Evolutionary conservation across 2,888 invertebrate genomes (phyloP).

Genomic region (Anthophora plumipes): DNA sequence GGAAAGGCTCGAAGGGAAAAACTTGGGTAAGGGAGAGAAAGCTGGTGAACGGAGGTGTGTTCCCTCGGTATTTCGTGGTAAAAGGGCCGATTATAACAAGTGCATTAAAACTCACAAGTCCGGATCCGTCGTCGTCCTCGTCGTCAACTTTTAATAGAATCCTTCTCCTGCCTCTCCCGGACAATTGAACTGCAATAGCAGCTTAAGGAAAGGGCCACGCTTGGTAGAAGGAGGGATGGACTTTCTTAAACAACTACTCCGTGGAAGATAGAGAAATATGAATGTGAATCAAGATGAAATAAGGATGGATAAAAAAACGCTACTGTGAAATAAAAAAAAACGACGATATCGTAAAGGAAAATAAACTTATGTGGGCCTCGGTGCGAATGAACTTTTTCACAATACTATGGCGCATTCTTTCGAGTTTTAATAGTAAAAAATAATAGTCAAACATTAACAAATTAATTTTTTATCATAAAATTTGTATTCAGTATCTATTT

Average conservation of each 20-base stretch:
- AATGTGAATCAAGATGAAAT: constrained; percentile 1
- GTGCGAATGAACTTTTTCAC: neutral
- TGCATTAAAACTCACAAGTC: constrained; percentile 80
- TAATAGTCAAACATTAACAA: too few relatives aligned
- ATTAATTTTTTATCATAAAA: too few relatives aligned
- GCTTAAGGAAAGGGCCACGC: constrained; percentile 46
- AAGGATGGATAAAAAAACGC: neutral
- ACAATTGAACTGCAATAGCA: constrained; percentile 75
- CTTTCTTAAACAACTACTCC: constrained; percentile 3
- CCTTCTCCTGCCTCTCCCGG: constrained; percentile 72
- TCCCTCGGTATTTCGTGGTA: constrained; percentile 75
- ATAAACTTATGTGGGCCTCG: neutral
- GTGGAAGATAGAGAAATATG: constrained; percentile 28
- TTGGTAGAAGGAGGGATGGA: constrained; percentile 18
- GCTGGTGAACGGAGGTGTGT: constrained; percentile 46
- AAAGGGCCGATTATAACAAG: constrained; percentile 79
- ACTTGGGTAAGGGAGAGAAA: constrained; percentile 38
- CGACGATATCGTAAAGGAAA: neutral
- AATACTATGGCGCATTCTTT: too few relatives aligned
- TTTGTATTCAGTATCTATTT: too few relatives aligned
- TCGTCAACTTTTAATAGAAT: constrained; percentile 82
- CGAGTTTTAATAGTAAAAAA: too few relatives aligned
- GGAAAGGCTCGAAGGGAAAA: constrained; percentile 40
- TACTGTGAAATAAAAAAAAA: neutral
- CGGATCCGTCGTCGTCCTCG: constrained; percentile 69